Base-by-base conservation (phyloP, 2,113 vertebrate genomes). In the Paralichthys olivaceus region DNA sequence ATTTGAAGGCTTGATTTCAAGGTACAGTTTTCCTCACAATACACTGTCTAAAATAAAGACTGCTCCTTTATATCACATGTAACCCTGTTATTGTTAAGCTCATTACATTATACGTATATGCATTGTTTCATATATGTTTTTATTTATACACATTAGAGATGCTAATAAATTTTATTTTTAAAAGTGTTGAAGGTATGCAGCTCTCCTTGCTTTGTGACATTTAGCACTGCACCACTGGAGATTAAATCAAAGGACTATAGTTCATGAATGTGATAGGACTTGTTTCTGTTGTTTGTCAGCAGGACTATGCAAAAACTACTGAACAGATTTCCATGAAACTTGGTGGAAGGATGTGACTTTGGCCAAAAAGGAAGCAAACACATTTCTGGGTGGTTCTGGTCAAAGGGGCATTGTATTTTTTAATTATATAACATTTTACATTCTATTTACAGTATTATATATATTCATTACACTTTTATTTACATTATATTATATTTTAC, bases 91-190 rank as follows among this genome's bases (percentile, higher is more conserved):
- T 91, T 92, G 89, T 95, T 96, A 92, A 86, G 95, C 94, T 96
- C 91, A 94, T 94, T 93, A 93, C 94, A 94, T 96, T 92, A 94
- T 94, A 93, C 84, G 89, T 93, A 90, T 93, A 94, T 91, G 90
- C 91, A 80, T 95, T 95, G 94, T 95, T 95, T 93, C 95, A 93
- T 94, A 90, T 93, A 92, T 94, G 93, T 94, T 96, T 94, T 96
- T 96, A 95, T 95, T 96, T 95, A 95, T 95, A 95, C 95, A 95
- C 94, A 92, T 95, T 93, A 93, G 93, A 95, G 93, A 95, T 94
- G 94, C 94, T 93, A 95, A 94, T 96, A 96, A 95, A 97, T 96
- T 95, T 95, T 95, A 95, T 96, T 95, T 95, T 95, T 94, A 95
- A 96, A 95, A 94, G 90, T 94, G 96, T 83, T 55, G 57, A 88